These are phyloP conservation scores for Lepus europaeus DNA, from an alignment of 2,113 vertebrate genomes.

Conservation along the genomic window DNA sequence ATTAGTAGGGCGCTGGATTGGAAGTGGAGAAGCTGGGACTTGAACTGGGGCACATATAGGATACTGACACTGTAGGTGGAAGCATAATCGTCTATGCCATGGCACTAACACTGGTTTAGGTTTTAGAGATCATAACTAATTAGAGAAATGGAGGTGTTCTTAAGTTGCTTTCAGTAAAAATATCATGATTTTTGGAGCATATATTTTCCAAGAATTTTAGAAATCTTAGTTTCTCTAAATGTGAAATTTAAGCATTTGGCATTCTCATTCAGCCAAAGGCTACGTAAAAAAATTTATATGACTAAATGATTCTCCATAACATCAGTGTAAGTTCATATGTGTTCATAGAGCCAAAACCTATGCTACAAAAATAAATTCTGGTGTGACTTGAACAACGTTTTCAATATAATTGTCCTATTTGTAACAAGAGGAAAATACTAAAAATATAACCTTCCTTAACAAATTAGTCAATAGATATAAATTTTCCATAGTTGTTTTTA, in stretches of 20 bases:
- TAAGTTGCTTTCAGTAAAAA: conserved; percentile 8
- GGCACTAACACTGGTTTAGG: neutral
- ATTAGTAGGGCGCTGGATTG: too few relatives aligned
- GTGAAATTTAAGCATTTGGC: conserved; percentile 63
- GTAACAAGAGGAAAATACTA: neutral
- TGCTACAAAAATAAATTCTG: conserved; percentile 24
- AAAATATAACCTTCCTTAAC: neutral
- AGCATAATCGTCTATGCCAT: too few relatives aligned
- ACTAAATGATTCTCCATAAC: conserved; percentile 82
- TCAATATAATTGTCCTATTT: neutral
- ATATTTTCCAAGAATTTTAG: conserved; percentile 75
- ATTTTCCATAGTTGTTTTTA: neutral
- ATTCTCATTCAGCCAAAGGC: conserved; percentile 81
- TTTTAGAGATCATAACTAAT: conserved; percentile 17
- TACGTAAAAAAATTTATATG: conserved; percentile 81
- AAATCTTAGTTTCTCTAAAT: conserved; percentile 83
- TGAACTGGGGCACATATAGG: too few relatives aligned
- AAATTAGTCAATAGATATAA: neutral
- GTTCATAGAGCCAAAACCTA: conserved; percentile 9
- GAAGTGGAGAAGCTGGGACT: too few relatives aligned
- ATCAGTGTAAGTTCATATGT: neutral
- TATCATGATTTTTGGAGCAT: neutral
- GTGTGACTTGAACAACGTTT: conserved; percentile 28
- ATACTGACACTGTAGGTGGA: too few relatives aligned
- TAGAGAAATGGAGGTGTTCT: neutral